Percentiles rank a stretch among this genome's conserved stretches.
phyloP scores from a whole-genome alignment of 2,113 vertebrate genomes.

The Atherinomorus stipes region DNA sequence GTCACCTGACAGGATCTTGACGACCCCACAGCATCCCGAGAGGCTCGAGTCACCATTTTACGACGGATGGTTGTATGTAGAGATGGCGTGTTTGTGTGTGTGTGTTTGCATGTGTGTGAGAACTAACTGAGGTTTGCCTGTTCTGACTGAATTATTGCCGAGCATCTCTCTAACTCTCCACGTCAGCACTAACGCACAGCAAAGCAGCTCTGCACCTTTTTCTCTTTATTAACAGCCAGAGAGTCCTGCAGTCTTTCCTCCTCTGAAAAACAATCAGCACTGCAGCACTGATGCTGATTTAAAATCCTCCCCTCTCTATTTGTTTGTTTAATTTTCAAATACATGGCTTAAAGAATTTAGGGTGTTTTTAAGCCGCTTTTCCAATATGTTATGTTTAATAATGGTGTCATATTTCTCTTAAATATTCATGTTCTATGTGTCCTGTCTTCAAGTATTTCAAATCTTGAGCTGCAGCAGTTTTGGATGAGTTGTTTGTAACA shows the following conservation, averaged over 20 bases:
- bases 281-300: conserved; percentile 55
- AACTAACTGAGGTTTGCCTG: conserved; percentile 79
- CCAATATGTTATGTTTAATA: not conserved
- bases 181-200: conserved; percentile 77
- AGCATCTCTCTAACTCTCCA: conserved; percentile 58
- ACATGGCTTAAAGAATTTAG: not conserved
- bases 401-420: too few species aligned
- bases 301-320: not conserved
- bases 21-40: conserved; percentile 92
- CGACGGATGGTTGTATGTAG: conserved; percentile 99
- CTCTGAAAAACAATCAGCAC: conserved; percentile 67
- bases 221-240: conserved; percentile 50
- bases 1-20: conserved; percentile 94
- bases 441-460: not conserved
- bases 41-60: conserved; percentile 94
- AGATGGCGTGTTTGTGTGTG: conserved; percentile 45
- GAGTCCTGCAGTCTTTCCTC: conserved; percentile 56
- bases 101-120: conserved; percentile 55
- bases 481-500: conserved; percentile 17
- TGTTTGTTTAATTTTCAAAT: conserved; percentile 53
- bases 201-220: conserved; percentile 42
- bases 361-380: not conserved
- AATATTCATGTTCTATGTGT: not conserved
- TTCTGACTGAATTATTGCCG: not conserved
- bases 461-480: not conserved